Evolutionary conservation across 2,888 invertebrate genomes (phyloP), one percentile per base, ranked within the genome.

Genomic region (Anodontia alba): DNA sequence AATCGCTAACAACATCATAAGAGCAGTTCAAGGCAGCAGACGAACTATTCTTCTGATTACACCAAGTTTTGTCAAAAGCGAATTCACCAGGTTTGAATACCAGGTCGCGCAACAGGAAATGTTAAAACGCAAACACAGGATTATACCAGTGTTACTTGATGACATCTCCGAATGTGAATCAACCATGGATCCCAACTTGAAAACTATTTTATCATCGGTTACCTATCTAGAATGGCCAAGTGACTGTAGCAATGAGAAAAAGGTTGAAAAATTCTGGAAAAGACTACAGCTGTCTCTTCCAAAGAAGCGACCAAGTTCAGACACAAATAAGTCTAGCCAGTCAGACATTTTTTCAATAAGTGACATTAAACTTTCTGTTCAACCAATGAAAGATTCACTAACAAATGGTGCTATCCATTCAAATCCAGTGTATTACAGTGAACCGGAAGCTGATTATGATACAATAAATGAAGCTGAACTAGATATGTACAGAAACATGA

Each of bases 101-200:
- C 89, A 91, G 73, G 81, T 84, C 38, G 91, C 91, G 12, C 91
- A 90, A 68, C 88, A 90, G 23, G 89, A 90, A 73, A 91, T 90
- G 90, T 49, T 91, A 10, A 87, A 88, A 80, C 76, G 87, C n/a
- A 88, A 88, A 57, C 90, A 90, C 76, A 82, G 86, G 57, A 90
- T 91, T 15, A 89, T 91, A 33, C 91, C 91, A 5, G 81, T 91
- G 12, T 77, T 91, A 0, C 70, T 90, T 1, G 86, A 88, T 26
- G 88, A 90, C 70, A 87, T 90, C 12, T 67, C 83, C 0, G 78
- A 83, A 8, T 36, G 83, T 8, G 79, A 78, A 42, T 73, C 80
- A 23, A 42, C 82, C 10, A 74, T 88, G 69, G 91, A 91, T 62
- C 86, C 83, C n/a, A 90, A 84, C 51, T 72, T 91, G 20, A 87